Conservation (phyloP, 2,797 vertebrate genomes). For the Natrix natrix region DNA sequence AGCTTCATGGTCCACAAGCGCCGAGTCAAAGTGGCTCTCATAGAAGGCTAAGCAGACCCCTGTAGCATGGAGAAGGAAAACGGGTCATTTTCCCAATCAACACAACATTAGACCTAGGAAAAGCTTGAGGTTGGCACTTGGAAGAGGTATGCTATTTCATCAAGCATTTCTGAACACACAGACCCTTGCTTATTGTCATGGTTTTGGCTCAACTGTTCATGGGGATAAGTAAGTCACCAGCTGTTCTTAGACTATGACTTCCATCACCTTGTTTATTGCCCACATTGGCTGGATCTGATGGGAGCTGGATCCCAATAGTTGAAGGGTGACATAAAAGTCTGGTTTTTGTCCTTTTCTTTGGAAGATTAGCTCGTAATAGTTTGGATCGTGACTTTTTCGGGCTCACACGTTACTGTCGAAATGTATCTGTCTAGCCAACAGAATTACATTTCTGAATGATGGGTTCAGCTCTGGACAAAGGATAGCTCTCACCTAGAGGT, state of each 20-base stretch:
- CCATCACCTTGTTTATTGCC: background rate
- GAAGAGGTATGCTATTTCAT: background rate
- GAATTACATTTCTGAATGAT: background rate
- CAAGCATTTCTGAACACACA: background rate
- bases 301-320: background rate
- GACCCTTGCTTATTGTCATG: background rate
- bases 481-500: too few relatives aligned
- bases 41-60: slow-evolving; percentile 77
- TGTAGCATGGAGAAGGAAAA: slow-evolving; percentile 8
- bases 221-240: background rate
- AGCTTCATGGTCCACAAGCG: slow-evolving; percentile 61
- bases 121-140: background rate
- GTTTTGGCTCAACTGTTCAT: background rate
- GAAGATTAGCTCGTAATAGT: background rate
- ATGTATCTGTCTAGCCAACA: background rate
- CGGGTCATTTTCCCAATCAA: background rate
- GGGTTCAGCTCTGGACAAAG: background rate
- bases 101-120: background rate
- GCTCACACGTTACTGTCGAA: background rate
- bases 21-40: slow-evolving; percentile 72
- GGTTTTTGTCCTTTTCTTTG: background rate
- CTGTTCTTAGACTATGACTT: background rate
- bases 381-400: background rate
- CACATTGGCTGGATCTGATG: background rate
- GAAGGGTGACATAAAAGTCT: background rate